Evolutionary conservation across 2,888 invertebrate genomes (phyloP).

Genomic region (Parascotia fuliginaria): DNA sequence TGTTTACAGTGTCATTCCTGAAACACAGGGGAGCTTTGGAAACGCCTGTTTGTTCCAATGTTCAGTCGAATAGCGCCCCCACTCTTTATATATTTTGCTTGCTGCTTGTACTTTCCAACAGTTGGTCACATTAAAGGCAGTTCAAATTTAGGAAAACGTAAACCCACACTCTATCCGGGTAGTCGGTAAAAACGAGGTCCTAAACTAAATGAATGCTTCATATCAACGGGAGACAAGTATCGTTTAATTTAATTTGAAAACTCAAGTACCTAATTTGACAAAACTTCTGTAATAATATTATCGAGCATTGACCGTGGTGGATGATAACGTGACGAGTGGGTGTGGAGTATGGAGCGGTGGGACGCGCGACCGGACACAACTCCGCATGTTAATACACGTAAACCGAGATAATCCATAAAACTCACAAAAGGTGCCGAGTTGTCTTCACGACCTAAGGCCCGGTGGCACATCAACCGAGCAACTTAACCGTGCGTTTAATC

Average conservation of each 20-base stretch:
- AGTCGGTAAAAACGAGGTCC: constrained; percentile 27
- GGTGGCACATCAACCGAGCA: constrained; percentile 48
- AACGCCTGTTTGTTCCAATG: constrained; percentile 54
- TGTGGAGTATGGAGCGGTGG: constrained; percentile 49
- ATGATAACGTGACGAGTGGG: constrained; percentile 70
- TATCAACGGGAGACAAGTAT: constrained; percentile 73
- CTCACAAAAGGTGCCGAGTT: constrained; percentile 82
- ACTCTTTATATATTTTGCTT: constrained; percentile 33
- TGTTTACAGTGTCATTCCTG: constrained; percentile 84
- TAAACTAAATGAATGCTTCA: constrained; percentile 60
- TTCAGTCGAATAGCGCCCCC: constrained; percentile 38
- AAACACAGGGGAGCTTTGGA: constrained; percentile 64
- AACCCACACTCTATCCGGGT: constrained; percentile 29
- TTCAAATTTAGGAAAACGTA: constrained; percentile 23
- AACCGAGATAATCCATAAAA: constrained; percentile 82
- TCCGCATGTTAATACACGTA: constrained; percentile 78
- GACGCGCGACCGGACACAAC: constrained; percentile 75
- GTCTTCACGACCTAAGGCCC: constrained; percentile 67
- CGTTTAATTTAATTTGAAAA: constrained; percentile 83
- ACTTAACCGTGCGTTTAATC: constrained; percentile 43
- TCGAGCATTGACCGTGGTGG: constrained; percentile 76
- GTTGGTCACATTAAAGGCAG: constrained; percentile 18
- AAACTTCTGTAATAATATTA: constrained; percentile 85
- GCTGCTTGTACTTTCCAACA: constrained; percentile 16
- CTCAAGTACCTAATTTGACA: constrained; percentile 81